phyloP scores from a whole-genome alignment of 2,797 vertebrate species.

The Notamacropus eugenii region DNA sequence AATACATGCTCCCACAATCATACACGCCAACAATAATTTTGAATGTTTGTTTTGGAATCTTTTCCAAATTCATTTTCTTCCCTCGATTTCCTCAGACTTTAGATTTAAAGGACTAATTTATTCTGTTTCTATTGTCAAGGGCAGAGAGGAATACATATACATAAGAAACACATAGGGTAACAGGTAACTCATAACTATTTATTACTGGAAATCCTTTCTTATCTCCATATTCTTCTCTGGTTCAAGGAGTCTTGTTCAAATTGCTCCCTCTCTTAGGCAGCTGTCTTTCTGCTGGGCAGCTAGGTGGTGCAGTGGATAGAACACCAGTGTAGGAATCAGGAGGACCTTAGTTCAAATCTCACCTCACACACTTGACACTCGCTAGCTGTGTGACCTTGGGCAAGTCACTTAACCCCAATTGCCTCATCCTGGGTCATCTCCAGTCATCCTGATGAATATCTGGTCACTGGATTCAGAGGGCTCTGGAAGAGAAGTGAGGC shows the following conservation, averaged over 20 bases:
- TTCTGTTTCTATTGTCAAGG: constrained; percentile 16
- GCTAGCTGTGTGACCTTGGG: too few relatives aligned
- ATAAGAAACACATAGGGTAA: constrained; percentile 60
- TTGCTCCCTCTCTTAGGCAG: not conserved
- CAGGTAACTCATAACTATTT: not conserved
- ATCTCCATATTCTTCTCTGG: not conserved
- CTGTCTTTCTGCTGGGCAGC: not conserved
- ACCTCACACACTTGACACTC: too few relatives aligned
- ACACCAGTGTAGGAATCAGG: too few relatives aligned
- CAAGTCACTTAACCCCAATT: too few relatives aligned
- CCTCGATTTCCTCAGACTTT: constrained; percentile 62
- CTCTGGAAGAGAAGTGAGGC: too few relatives aligned
- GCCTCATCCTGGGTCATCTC: too few relatives aligned
- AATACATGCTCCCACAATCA: not conserved
- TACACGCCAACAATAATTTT: not conserved
- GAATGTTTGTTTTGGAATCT: constrained; percentile 58
- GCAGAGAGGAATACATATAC: not conserved
- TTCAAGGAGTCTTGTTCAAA: not conserved
- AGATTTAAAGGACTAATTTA: constrained; percentile 70
- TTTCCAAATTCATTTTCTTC: constrained; percentile 50
- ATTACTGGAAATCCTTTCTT: not conserved
- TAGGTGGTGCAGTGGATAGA: too few relatives aligned
- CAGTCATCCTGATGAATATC: too few relatives aligned
- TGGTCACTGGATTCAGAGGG: too few relatives aligned
- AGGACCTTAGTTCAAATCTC: too few relatives aligned